Evolutionary conservation across 2,113 vertebrate genomes (phyloP).

Genomic region (Gnathonemus longibarbis): DNA sequence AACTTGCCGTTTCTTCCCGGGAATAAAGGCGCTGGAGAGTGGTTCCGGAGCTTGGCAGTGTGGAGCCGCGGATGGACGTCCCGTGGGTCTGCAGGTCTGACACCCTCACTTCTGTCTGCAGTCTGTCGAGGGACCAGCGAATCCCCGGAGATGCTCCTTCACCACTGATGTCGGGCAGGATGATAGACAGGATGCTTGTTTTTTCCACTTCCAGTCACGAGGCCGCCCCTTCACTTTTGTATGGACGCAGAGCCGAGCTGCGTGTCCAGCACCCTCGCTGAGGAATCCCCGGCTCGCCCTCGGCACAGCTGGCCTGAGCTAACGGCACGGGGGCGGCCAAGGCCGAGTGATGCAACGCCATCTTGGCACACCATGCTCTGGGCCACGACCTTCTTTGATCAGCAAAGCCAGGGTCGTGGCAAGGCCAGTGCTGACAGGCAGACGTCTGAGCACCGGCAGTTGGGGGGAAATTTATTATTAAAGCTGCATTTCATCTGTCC

Average conservation of each 20-base stretch:
- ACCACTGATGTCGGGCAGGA: background rate
- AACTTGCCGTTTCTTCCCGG: background rate
- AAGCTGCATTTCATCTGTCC: slow-evolving; percentile 31
- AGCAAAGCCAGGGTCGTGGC: slow-evolving; percentile 49
- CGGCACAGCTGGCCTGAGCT: slow-evolving; percentile 22
- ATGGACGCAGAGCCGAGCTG: background rate
- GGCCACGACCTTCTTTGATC: slow-evolving; percentile 53
- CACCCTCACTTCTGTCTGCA: slow-evolving; percentile 31
- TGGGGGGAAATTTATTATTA: slow-evolving; percentile 28
- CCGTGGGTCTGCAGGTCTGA: slow-evolving; percentile 27
- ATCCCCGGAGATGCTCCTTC: background rate
- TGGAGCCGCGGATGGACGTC: background rate
- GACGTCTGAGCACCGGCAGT: slow-evolving; percentile 16
- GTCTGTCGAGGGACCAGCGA: background rate
- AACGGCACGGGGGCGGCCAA: slow-evolving; percentile 19
- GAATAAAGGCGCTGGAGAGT: background rate
- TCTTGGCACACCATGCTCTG: slow-evolving; percentile 36
- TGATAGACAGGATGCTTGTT: background rate
- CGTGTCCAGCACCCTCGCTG: background rate
- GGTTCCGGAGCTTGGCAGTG: no score
- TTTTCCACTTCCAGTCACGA: background rate
- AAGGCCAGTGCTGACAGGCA: slow-evolving; percentile 54
- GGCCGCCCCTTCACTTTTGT: background rate
- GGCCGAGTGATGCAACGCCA: slow-evolving; percentile 30
- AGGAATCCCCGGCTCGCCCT: background rate